Evolutionary conservation across 2,113 vertebrate genomes (phyloP).

Genomic region (Anarrhichthys ocellatus): DNA sequence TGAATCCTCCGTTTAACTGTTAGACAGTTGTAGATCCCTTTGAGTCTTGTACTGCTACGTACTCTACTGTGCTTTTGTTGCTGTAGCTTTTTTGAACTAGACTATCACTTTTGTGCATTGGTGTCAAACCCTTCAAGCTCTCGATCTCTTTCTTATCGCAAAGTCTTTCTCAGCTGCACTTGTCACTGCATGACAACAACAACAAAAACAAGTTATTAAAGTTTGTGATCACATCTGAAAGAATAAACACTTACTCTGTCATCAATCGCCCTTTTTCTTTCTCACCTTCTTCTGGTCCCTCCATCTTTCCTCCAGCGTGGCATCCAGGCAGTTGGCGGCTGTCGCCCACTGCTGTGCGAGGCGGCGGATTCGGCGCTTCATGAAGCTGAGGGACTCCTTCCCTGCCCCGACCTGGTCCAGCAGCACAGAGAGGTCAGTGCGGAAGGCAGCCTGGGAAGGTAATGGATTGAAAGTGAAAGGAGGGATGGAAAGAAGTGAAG

Average conservation of each 20-base stretch:
- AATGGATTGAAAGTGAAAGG: background rate
- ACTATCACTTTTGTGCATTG: background rate
- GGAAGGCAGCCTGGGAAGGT: conserved; percentile 87
- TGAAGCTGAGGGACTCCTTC: conserved; percentile 97
- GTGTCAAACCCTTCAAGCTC: background rate
- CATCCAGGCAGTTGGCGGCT: conserved; percentile 87
- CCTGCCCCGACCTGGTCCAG: conserved; percentile 93
- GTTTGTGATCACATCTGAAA: background rate
- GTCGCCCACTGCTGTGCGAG: conserved; percentile 90
- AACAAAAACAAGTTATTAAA: background rate
- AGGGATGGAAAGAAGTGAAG: background rate
- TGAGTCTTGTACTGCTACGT: background rate
- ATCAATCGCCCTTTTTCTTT: background rate
- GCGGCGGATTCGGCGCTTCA: conserved; percentile 93
- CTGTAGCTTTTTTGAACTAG: background rate
- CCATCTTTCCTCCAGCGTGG: conserved; percentile 82
- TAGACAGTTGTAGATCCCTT: background rate
- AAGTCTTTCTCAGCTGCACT: background rate
- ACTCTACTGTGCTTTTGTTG: background rate
- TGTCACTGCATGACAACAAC: background rate
- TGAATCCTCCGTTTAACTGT: background rate
- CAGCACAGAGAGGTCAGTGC: conserved; percentile 88
- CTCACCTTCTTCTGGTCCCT: conserved; percentile 90
- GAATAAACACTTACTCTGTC: background rate
- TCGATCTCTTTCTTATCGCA: no score